These are phyloP conservation scores for Patella pellucida DNA, from an alignment of 2,888 invertebrate species.

Conservation along the genomic window DNA sequence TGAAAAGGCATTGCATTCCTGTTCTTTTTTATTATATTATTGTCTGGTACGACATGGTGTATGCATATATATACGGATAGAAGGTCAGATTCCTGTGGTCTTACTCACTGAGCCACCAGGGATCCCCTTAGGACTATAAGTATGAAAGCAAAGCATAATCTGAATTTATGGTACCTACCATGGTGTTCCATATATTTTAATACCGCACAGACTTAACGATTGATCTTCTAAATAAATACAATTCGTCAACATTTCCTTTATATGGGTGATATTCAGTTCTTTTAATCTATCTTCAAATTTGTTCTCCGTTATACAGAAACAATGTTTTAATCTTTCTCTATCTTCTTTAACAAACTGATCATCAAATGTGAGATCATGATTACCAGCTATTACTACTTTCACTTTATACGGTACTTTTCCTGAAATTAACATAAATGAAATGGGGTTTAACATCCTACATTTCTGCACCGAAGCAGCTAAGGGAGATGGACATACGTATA, in stretches of 20 bases:
- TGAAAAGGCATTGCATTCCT: too few species aligned
- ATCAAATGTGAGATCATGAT: constrained; percentile 88
- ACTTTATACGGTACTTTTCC: constrained; percentile 81
- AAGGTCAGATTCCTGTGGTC: too few species aligned
- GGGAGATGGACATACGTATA: too few species aligned
- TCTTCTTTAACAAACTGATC: constrained; percentile 55
- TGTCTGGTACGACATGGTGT: too few species aligned
- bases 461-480: too few species aligned
- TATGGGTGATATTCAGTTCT: constrained; percentile 33
- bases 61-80: too few species aligned
- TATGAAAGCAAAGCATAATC: neutral
- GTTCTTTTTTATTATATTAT: too few species aligned
- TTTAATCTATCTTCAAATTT: constrained; percentile 42
- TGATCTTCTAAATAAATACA: constrained; percentile 85
- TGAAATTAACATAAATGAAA: constrained; percentile 49
- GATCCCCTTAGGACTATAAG: neutral
- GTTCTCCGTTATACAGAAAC: constrained; percentile 34
- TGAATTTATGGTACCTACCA: constrained; percentile 75
- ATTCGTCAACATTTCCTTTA: constrained; percentile 78
- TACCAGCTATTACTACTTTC: constrained; percentile 88
- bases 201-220: constrained; percentile 78
- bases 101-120: too few species aligned
- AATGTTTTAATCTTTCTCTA: constrained; percentile 33
- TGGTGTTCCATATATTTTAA: constrained; percentile 86
- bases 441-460: too few species aligned